phyloP scores from a whole-genome alignment of 2,888 invertebrate genomes.

The Bellardia pandia region DNA sequence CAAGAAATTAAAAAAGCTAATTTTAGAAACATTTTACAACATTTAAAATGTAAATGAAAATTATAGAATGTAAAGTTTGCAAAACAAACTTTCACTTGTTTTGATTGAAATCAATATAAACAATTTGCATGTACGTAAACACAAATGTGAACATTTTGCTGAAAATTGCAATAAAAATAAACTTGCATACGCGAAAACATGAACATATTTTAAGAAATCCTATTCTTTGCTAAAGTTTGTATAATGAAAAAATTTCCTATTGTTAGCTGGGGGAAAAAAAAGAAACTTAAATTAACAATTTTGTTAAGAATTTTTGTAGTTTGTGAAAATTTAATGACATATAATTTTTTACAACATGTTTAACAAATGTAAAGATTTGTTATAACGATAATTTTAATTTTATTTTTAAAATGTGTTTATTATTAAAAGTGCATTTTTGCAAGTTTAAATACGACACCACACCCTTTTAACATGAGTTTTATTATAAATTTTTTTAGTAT shows the following conservation, averaged over 20 bases:
- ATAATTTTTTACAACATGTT: conserved; percentile 12
- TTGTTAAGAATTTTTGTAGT: neutral
- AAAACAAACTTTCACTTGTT: conserved; percentile 65
- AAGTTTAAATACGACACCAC: too few relatives aligned
- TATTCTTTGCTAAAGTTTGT: neutral
- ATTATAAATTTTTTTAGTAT: too few relatives aligned
- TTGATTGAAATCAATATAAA: conserved; percentile 60
- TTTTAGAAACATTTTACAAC: conserved; percentile 20
- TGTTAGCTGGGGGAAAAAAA: conserved; percentile 16
- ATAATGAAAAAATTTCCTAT: conserved; percentile 20
- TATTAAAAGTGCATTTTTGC: too few relatives aligned
- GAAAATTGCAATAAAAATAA: conserved; percentile 15
- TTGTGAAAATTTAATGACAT: neutral
- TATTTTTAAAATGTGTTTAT: neutral
- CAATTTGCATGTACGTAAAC: conserved; percentile 47
- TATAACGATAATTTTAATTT: neutral
- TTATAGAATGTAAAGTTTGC: conserved; percentile 1
- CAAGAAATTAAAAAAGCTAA: conserved; percentile 22
- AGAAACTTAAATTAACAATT: neutral
- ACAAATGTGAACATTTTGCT: conserved; percentile 32
- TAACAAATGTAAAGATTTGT: conserved; percentile 2
- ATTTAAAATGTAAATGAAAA: neutral
- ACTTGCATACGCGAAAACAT: conserved; percentile 6
- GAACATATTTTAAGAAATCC: conserved; percentile 18
- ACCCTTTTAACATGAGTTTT: too few relatives aligned